phyloP scores from a whole-genome alignment of 2,113 vertebrate genomes.

The Xyliphius kryptos region DNA sequence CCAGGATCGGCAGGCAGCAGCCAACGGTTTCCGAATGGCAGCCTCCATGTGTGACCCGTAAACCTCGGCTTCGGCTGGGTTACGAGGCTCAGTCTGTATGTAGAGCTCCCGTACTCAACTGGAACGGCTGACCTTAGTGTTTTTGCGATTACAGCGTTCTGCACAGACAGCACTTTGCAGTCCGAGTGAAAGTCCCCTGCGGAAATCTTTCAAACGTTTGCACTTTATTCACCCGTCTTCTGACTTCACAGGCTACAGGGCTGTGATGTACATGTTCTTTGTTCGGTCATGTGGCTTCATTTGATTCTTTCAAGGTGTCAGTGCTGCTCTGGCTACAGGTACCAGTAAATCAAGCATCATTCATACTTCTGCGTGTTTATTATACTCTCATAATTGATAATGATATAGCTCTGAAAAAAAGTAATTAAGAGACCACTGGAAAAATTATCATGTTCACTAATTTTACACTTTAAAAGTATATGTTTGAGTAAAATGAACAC shows the following conservation, averaged over 20 bases:
- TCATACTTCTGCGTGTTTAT: too few relatives aligned
- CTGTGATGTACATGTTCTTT: not conserved
- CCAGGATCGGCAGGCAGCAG: not conserved
- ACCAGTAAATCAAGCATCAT: too few relatives aligned
- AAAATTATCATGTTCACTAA: too few relatives aligned
- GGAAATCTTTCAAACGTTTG: not conserved
- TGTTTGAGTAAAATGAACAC: too few relatives aligned
- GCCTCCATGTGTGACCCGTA: conserved; percentile 16
- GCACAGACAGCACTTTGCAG: conserved; percentile 3
- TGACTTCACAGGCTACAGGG: not conserved
- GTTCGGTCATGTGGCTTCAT: not conserved
- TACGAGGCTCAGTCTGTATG: not conserved
- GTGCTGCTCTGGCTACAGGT: too few relatives aligned
- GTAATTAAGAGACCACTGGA: too few relatives aligned
- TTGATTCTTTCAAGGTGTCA: not conserved
- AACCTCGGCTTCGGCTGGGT: not conserved
- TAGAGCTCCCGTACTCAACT: not conserved
- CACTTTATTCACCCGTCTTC: not conserved
- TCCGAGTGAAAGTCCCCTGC: not conserved
- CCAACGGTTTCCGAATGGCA: not conserved
- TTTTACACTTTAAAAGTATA: too few relatives aligned
- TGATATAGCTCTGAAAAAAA: too few relatives aligned
- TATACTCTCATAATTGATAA: too few relatives aligned
- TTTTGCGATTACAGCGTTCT: not conserved
- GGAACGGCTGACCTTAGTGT: not conserved